Conservation (phyloP, 2,888 invertebrate genomes). For the Apoda limacodes region DNA sequence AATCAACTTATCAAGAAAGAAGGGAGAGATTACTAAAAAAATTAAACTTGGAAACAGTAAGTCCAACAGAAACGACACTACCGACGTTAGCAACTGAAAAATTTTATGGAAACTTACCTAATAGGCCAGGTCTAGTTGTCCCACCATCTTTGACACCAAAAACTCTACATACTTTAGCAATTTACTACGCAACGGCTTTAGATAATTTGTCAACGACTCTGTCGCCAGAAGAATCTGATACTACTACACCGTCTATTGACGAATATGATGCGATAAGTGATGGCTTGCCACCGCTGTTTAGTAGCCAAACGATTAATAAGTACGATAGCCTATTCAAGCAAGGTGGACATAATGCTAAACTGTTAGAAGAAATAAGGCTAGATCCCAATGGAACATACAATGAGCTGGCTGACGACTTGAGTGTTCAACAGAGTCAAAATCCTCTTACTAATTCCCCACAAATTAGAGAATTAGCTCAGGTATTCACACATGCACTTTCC, state of each 20-base stretch:
- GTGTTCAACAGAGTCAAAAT: constrained; percentile 73
- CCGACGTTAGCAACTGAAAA: constrained; percentile 55
- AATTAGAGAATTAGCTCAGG: constrained; percentile 83
- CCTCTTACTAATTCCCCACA: constrained; percentile 73
- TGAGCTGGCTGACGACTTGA: constrained; percentile 64
- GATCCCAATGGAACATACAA: constrained; percentile 55
- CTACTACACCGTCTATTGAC: constrained; percentile 38
- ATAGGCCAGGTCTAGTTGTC: constrained; percentile 73
- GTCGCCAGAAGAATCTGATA: constrained; percentile 39
- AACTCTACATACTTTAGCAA: constrained; percentile 80
- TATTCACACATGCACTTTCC: constrained; percentile 85
- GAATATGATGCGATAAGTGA: constrained; percentile 54
- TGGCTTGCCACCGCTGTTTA: constrained; percentile 72
- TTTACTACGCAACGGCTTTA: constrained; percentile 81
- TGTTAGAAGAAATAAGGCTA: constrained; percentile 49
- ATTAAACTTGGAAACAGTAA: constrained; percentile 64
- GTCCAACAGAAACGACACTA: constrained; percentile 53
- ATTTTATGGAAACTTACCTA: constrained; percentile 48
- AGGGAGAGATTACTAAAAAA: constrained; percentile 78
- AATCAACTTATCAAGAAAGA: constrained; percentile 71
- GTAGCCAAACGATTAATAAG: constrained; percentile 75
- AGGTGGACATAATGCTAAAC: constrained; percentile 37
- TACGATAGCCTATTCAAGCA: constrained; percentile 62
- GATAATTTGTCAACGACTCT: constrained; percentile 66
- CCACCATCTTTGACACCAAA: constrained; percentile 82